Evolutionary conservation across 2,113 vertebrate species (phyloP).

Genomic region (Calyptomena viridis): DNA sequence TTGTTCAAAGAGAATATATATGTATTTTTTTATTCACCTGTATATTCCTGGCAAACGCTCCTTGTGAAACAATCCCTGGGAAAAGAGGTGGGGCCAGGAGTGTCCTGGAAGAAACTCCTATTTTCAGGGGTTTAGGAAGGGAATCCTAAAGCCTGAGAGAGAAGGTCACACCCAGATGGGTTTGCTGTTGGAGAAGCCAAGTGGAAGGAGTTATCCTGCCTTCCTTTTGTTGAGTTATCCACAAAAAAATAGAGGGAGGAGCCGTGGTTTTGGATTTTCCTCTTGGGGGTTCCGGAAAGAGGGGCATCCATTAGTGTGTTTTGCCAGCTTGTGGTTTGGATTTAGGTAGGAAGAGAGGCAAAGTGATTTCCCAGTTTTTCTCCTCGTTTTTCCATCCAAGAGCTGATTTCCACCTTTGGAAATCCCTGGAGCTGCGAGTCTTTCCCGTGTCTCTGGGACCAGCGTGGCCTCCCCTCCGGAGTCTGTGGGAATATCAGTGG

Average conservation of each 20-base stretch:
- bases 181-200: neutral
- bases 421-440: neutral
- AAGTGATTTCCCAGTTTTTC: neutral
- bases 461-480: neutral
- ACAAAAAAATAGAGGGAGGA: neutral
- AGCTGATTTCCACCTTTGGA: neutral
- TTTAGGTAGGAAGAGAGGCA: neutral
- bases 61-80: neutral
- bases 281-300: neutral
- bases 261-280: neutral
- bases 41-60: neutral
- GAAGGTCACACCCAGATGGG: neutral
- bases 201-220: neutral
- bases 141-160: neutral
- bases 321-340: neutral
- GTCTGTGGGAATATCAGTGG: neutral
- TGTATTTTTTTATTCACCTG: constrained; percentile 74
- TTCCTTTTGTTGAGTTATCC: constrained; percentile 22
- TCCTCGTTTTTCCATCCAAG: neutral
- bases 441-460: accelerated
- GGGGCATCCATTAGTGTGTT: neutral
- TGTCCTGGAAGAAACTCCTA: neutral
- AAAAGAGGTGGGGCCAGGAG: neutral
- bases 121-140: constrained; percentile 31
- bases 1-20: constrained; percentile 55